Evolutionary conservation across 1,140 invertebrate genomes (phyloP), one percentile per base, ranked within the genome.

Genomic region (Oryctes rhinoceros): DNA sequence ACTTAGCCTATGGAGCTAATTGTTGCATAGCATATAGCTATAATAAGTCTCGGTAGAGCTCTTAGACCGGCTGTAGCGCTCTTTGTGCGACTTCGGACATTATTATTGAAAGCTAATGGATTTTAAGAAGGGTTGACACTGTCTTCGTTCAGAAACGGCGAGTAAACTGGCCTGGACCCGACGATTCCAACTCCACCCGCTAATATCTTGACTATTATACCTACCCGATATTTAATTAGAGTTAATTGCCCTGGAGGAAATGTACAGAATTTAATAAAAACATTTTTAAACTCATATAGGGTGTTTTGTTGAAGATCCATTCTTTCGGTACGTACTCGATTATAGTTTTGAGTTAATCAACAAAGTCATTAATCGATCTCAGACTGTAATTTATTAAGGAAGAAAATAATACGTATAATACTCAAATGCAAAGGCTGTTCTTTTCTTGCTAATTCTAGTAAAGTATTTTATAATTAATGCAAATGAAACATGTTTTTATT

Each of bases 41-140:
- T 84, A 85, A 86, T 86, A 86, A 86, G 86, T 85, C 84, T 82
- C 85, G 85, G 83, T 84, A 77, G 79, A 81, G 84, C 86, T 86
- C 84, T 86, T 86, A 85, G 85, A 85, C 82, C 78, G 81, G 53
- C 82, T 81, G 82, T 84, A 86, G 86, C 86, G 85, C 85, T 85
- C 85, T 87, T 87, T 86, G 85, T 85, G 85, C 84, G 83, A 85
- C 85, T 86, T 87, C 85, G 86, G 86, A 87, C 86, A 87, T 86
- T 86, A 87, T 87, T 86, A 87, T 85, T 86, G 85, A 83, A 83
- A 84, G 84, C 85, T 87, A 87, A 87, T 87, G 85, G 86, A 87
- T 86, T 86, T 86, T 86, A 85, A 85, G 85, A 87, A 87, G 85
- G 86, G 86, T 86, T 87, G 84, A 83, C 77, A 80, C 76, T 37